Base-by-base conservation (phyloP, 2,797 vertebrate genomes). In the Acrocephalus scirpaceus region DNA sequence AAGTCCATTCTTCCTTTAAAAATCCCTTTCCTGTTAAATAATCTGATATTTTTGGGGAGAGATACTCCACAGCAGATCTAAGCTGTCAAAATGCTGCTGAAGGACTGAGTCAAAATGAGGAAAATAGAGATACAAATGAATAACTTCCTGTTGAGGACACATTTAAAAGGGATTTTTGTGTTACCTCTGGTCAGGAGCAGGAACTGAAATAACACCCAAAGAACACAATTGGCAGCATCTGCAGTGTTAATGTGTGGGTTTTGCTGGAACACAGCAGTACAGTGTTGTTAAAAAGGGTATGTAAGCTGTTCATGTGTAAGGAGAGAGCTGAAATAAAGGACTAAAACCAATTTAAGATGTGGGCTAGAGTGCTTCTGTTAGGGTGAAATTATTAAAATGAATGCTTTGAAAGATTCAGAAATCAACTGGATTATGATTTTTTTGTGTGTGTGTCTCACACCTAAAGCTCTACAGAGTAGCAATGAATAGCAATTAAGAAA, bases 241-340 rank as follows among this genome's bases (percentile, higher is more conserved):
- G 53, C 51, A n/a, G n/a, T 54, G 15, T 19, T 69, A 15, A 65
- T 50, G 38, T 8, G 22, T 44, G 16, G 19, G 20, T 53, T 86
- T 81, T 70, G 30, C 58, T 51, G 20, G 50, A 86, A 36, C 14
- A 36, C 25, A 60, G 60, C 30, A 70, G 20, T 4, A 18, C 6
- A 36, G 18, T 19, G 66, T 29, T 34, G 21, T 56, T 75, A 19
- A 75, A 78, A 86, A 61, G 12, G 3, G 6, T 29, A 7, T 0
- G 0, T 58, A 61, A 74, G 45, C 12, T 2, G 0, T 14, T 75
- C 25, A 21, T 2, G 13, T 1, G 1, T 27, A 65, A 83, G 27
- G 38, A 72, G 25, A 69, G 44, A 80, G 30, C 34, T n/a, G 30
- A 82, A 67, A 60, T 21, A 56, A 10, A 80, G 72, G 51, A n/a